Base-by-base conservation (phyloP, 1,140 invertebrate species). In the Drosophila bocqueti region DNA sequence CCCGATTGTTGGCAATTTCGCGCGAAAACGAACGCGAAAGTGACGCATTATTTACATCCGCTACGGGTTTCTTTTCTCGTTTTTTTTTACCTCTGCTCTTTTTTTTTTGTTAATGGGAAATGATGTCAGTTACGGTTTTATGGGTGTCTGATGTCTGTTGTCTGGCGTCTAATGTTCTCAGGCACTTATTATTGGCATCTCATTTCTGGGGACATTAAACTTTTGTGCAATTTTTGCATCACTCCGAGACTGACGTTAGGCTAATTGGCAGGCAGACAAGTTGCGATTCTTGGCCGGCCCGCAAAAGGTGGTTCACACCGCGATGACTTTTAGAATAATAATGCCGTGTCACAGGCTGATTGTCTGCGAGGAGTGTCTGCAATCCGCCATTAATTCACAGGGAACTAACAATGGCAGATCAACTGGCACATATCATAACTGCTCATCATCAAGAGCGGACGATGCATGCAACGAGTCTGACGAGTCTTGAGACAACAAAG, bases 341-440 rank as follows among this genome's bases (percentile, higher is more conserved):
- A 63, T 85, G 82, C 59, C 78, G 24, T 68, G 82, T 81, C 63
- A 77, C 59, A 72, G 58, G 59, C 55, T 66, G 75, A 43, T 69
- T 47, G 68, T 63, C 34, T 26, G 64, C 16, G 52, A 15, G 13
- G 43, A 18, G 61, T 43, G 54, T 54, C 54, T 54, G 54, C 68
- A 46, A 76, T 76, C 57, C 47, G 64, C 45, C 72, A 68, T 73
- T 38, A 47, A 43, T 89, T 87, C 84, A 69, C 84, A 87, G 83
- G 76, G 21, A 57, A 26, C 67, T 50, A 84, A 84, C 82, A 84
- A 87, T 85, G 78, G 79, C 71, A 86, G 76, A 81, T 87, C 84
- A 62, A 75, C 76, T 85, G 71, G 46, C 83, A 81, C 63, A 81
- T 89, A 87, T 87, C 84, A 87, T 84, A 89, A 87, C 84, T 76